These are phyloP conservation scores for Nymphalis io DNA, from an alignment of 1,140 invertebrate species.

Conservation along the genomic window DNA sequence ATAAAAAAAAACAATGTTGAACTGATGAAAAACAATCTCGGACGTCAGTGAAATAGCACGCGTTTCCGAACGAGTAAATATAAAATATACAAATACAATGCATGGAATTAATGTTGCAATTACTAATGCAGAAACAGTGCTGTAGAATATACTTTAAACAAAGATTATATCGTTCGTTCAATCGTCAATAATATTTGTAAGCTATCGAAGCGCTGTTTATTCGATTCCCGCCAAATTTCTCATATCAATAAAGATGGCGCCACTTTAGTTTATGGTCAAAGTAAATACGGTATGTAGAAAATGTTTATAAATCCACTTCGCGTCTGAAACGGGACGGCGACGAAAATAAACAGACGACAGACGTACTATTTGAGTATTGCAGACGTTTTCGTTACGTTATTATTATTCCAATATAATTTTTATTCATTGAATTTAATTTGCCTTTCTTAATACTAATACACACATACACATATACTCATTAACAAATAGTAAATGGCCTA, in stretches of 20 bases:
- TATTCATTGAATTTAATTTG: no score
- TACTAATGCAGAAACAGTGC: neutral
- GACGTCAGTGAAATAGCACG: no score
- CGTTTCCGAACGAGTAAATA: no score
- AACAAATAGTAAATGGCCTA: no score
- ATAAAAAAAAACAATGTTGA: no score
- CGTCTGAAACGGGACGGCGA: conserved; percentile 31
- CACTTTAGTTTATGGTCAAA: conserved; percentile 27
- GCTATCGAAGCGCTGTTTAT: conserved; percentile 38
- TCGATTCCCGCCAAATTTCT: conserved; percentile 29
- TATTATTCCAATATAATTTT: no score
- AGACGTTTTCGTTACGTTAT: neutral
- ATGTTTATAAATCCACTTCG: conserved; percentile 29
- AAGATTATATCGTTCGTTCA: neutral
- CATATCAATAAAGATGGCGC: conserved; percentile 27
- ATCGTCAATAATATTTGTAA: conserved; percentile 33
- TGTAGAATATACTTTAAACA: neutral
- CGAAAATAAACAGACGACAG: conserved; percentile 39
- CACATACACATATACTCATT: no score
- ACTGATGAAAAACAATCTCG: no score
- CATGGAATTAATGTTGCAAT: no score
- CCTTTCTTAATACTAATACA: no score
- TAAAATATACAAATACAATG: no score
- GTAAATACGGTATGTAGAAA: conserved; percentile 18
- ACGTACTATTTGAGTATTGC: conserved; percentile 25